Conservation (phyloP, 2,888 invertebrate genomes). For the Steinernema hermaphroditum region DNA sequence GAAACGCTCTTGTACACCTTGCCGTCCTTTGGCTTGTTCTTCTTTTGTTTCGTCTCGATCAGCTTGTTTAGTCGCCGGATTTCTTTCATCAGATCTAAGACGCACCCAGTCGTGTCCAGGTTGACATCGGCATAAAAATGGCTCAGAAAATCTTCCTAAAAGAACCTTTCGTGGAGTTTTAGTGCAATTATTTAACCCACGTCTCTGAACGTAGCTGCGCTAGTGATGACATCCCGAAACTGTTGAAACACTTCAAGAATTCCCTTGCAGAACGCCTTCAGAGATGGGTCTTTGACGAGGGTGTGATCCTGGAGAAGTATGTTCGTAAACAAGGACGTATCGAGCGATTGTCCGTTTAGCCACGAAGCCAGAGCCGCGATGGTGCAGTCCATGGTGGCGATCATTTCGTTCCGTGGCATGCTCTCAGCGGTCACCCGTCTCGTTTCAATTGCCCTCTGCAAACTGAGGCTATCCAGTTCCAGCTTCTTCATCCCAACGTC, state of each 20-base stretch:
- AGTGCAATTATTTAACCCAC: not conserved
- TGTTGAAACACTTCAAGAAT: not conserved
- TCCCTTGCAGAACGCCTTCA: not conserved
- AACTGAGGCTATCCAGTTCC: not conserved
- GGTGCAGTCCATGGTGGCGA: conserved; percentile 90
- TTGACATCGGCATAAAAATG: conserved; percentile 19
- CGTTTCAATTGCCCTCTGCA: not conserved
- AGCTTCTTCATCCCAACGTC: conserved; percentile 87
- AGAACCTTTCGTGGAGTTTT: not conserved
- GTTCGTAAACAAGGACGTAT: not conserved
- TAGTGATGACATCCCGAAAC: not conserved
- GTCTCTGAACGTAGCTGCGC: not conserved
- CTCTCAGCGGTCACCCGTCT: conserved; percentile 42
- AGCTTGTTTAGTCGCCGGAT: not conserved
- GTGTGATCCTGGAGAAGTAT: not conserved
- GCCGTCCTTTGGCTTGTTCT: not conserved
- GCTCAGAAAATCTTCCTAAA: not conserved
- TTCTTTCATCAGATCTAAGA: not conserved
- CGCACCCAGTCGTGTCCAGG: not conserved
- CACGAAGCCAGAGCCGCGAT: conserved; percentile 89
- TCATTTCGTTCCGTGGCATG: conserved; percentile 74
- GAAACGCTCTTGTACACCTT: not conserved
- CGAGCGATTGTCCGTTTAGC: conserved; percentile 77
- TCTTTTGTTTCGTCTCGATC: no score
- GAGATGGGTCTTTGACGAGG: not conserved